Conservation (phyloP, 2,888 invertebrate species). For the Gymnosoma rotundatum region DNA sequence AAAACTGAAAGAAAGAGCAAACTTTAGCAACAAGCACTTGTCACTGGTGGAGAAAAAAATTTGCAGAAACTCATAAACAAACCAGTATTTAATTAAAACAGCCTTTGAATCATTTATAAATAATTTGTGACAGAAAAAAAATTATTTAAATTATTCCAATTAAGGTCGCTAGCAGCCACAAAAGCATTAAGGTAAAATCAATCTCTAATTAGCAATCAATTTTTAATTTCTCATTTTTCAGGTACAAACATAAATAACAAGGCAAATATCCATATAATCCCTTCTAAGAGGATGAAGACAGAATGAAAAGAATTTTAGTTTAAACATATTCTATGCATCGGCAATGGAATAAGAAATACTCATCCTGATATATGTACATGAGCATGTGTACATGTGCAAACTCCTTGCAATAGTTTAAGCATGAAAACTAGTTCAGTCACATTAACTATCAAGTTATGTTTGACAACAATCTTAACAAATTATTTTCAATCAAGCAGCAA, state of each 20-base stretch:
- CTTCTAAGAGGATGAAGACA: neutral
- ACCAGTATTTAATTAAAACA: neutral
- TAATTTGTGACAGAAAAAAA: slow-evolving; percentile 12
- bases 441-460: slow-evolving; percentile 8
- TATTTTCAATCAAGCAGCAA: slow-evolving; percentile 62
- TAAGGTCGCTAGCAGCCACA: slow-evolving; percentile 40
- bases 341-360: slow-evolving; percentile 11
- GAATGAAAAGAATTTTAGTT: slow-evolving; percentile 37
- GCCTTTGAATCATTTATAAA: slow-evolving; percentile 5
- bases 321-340: slow-evolving; percentile 23
- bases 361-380: slow-evolving; percentile 2
- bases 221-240: slow-evolving; percentile 40
- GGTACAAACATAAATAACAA: slow-evolving; percentile 31
- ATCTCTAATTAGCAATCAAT: slow-evolving; percentile 65
- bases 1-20: too few species aligned
- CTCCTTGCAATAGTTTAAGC: slow-evolving; percentile 27
- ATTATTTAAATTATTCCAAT: slow-evolving; percentile 34
- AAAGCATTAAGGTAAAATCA: slow-evolving; percentile 53
- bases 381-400: neutral
- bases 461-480: slow-evolving; percentile 45
- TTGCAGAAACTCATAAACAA: neutral
- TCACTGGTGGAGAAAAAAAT: neutral
- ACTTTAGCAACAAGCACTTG: too few species aligned
- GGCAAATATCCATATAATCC: neutral
- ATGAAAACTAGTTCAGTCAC: slow-evolving; percentile 58